Evolutionary conservation across 2,113 vertebrate genomes (phyloP), one percentile per base, ranked within the genome.

Genomic region (Marmota flaviventris): DNA sequence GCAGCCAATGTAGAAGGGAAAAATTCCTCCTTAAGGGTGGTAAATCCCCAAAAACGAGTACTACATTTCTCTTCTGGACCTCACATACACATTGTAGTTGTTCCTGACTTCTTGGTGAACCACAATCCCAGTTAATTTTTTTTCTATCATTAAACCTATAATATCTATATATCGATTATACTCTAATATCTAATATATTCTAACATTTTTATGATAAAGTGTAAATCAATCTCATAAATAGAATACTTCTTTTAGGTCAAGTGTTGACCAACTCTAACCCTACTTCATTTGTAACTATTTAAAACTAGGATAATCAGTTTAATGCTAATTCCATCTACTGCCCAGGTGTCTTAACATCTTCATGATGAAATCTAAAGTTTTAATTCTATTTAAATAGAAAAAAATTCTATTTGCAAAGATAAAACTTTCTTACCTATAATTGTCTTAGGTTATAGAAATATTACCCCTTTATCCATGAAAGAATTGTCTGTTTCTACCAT

Each of bases 281-380:
- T 13, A 58, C 69, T 87, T 92, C 79, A 93, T 25, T 90, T 70
- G 82, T 39, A 79, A 58, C 34, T 76, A 69, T 92, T 95, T 91
- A 82, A 88, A 77, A 32, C 16, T 51, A 81, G 22, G 29, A 91
- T 51, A 69, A 4, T 91, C 39, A 48, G 8, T 27, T 91, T 70
- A 73, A 18, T 48, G 90, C 6, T 70, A 17, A 88, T 97, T 95
- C 34, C 67, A 20, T 61, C 18, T 5, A n/a, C n/a, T 37, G 70
- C 20, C 70, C 27, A 89, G 69, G 45, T 85, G 48, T 83, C 90
- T 79, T 48, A 24, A 56, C 45, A 63, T 70, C 32, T 63, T 92
- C 73, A 2, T 16, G 42, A 79, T 70, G 13, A 58, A 63, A 20
- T 86, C 82, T 32, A 27, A 94, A 84, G 51, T 53, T 58, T 42